phyloP scores from a whole-genome alignment of 2,888 invertebrate species.

The Alentia gelatinosa region DNA sequence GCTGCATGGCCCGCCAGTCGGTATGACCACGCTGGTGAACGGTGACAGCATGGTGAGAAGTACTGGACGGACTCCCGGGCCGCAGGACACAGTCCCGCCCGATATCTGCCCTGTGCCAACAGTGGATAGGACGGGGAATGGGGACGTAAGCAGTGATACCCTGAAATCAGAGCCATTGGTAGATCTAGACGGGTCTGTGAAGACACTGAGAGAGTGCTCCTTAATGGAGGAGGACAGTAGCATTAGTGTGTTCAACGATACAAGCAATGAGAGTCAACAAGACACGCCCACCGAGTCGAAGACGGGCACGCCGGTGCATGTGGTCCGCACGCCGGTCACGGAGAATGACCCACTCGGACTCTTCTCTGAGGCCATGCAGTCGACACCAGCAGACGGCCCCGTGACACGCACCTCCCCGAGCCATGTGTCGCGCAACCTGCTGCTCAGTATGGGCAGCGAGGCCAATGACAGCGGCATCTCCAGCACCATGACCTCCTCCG shows the following conservation, averaged over 20 bases:
- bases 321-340: slow-evolving; percentile 88
- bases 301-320: slow-evolving; percentile 59
- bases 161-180: slow-evolving; percentile 19
- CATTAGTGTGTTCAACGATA: slow-evolving; percentile 42
- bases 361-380: slow-evolving; percentile 78
- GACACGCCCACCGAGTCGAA: background rate
- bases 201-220: background rate
- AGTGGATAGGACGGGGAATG: background rate
- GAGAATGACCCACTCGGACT: slow-evolving; percentile 96
- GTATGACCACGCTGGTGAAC: background rate
- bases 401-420: background rate
- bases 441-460: background rate
- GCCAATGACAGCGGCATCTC: slow-evolving; percentile 19
- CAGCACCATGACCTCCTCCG: background rate
- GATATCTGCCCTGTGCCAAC: background rate
- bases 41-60: background rate
- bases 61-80: slow-evolving; percentile 28
- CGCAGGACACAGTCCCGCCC: slow-evolving; percentile 23
- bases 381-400: slow-evolving; percentile 22
- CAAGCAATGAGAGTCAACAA: slow-evolving; percentile 8
- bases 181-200: background rate
- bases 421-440: background rate
- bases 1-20: background rate
- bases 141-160: slow-evolving; percentile 38
- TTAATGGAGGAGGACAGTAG: background rate